Percentiles rank a stretch among this genome's conserved stretches.
These are phyloP conservation scores for Drosophila nigritarsus DNA, from an alignment of 2,888 invertebrate genomes.

Conservation along the genomic window DNA sequence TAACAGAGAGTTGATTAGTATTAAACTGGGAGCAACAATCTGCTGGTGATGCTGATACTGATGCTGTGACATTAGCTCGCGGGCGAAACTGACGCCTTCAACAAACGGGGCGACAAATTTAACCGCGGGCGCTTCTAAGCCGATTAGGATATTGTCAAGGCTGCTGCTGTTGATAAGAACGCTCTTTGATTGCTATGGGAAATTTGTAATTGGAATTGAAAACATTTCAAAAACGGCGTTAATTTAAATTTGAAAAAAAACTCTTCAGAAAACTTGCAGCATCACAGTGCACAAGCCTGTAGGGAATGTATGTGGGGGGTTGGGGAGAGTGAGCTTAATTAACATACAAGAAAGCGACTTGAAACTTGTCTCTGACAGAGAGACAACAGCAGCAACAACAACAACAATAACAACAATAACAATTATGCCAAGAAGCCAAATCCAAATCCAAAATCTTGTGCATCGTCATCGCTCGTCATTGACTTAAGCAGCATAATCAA, in stretches of 20 bases:
- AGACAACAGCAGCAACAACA: constrained; percentile 14
- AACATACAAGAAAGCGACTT: constrained; percentile 75
- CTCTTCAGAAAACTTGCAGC: constrained; percentile 51
- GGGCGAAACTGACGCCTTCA: constrained; percentile 59
- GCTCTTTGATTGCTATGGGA: constrained; percentile 17
- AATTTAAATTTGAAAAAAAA: constrained; percentile 29
- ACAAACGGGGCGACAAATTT: constrained; percentile 49
- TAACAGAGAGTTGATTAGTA: constrained; percentile 42
- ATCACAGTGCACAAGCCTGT: constrained; percentile 42
- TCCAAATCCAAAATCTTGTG: constrained; percentile 72
- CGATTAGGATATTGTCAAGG: constrained; percentile 52
- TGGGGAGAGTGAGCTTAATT: constrained; percentile 57
- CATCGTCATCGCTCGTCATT: constrained; percentile 72
- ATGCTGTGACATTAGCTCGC: constrained; percentile 53
- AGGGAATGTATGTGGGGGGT: background rate
- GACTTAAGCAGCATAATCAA: constrained; percentile 79
- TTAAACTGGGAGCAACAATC: constrained; percentile 29
- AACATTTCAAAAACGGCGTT: constrained; percentile 17
- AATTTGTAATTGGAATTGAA: constrained; percentile 33
- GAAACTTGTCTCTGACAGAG: constrained; percentile 78
- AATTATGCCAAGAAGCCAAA: constrained; percentile 46
- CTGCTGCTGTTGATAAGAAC: constrained; percentile 8
- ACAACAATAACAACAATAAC: constrained; percentile 29
- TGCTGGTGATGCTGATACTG: constrained; percentile 5
- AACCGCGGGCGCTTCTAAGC: constrained; percentile 57